Evolutionary conservation across 2,888 invertebrate species (phyloP), one percentile per base, ranked within the genome.

Genomic region (Chrysolina americana): DNA sequence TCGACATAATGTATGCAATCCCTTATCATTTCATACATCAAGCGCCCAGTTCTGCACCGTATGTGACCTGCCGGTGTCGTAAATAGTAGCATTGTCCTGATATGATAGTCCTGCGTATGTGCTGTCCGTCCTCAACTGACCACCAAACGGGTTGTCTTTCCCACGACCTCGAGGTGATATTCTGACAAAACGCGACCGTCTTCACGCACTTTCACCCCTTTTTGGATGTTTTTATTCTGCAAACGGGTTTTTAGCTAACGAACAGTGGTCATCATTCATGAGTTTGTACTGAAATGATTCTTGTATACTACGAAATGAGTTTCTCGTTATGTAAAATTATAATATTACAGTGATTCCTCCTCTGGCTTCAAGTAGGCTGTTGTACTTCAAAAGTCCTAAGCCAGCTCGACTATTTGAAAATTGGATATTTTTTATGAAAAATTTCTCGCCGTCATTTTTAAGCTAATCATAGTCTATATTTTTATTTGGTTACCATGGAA

Each of bases 91-190:
- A 66, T 73, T 73, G 76, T 77, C 71, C 74, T 76, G 72, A 66
- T 65, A 68, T 70, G 71, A 48, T 66, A 50, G 56, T 75, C 53
- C 75, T 71, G 79, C 77, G 75, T 70, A 73, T 76, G 70, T 76
- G 65, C 69, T 73, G 75, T 73, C 70, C 72, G 74, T 74, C 69
- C 74, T 69, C 48, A 80, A 82, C 81, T 83, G 83, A 83, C 83
- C 84, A 83, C 77, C 78, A 80, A 83, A 83, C 83, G 81, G 81
- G 83, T 81, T 79, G 77, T 77, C 74, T 79, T 83, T 84, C 84
- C 81, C 84, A 84, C 82, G 83, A 81, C 80, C 80, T 81, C 79
- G 66, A 66, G 65, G 73, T 77, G 73, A 75, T 75, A 72, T 74
- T 68, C 69, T 73, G 65, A 53, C 74, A 71, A 66, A 76, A 65